Conservation (phyloP, 2,797 vertebrate species). For the Coracias cyanogaster region DNA sequence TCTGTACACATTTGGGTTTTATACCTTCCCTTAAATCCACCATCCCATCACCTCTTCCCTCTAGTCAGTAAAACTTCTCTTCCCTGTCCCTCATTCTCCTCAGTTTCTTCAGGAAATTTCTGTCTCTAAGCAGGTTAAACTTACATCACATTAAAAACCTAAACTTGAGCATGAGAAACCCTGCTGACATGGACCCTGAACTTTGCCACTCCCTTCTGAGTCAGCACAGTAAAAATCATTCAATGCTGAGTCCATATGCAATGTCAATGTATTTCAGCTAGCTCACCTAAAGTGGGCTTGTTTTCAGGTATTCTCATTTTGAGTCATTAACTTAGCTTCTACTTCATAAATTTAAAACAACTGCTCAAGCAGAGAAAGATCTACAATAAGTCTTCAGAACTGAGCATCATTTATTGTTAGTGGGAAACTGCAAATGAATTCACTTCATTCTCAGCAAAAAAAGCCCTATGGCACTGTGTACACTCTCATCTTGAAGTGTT, state of each 20-base stretch:
- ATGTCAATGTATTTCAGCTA: background rate
- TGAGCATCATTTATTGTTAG: background rate
- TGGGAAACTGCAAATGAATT: background rate
- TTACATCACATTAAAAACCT: background rate
- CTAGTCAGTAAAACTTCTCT: background rate
- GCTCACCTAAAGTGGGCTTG: background rate
- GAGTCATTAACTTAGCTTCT: background rate
- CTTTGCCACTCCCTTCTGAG: background rate
- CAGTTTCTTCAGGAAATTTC: background rate
- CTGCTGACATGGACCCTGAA: background rate
- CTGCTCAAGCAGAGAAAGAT: background rate
- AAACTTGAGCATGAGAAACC: background rate
- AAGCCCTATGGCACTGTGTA: accelerated
- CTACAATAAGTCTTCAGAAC: background rate
- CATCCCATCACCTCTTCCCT: background rate
- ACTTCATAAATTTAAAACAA: background rate
- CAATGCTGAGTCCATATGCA: background rate
- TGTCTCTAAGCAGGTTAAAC: background rate
- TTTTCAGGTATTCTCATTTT: background rate
- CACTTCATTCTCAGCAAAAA: background rate
- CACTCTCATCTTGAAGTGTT: background rate
- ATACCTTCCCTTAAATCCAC: background rate
- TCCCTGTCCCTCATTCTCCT: background rate
- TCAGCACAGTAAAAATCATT: background rate
- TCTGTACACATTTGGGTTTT: background rate